Percentiles rank a stretch among this genome's conserved stretches.
Evolutionary conservation across 2,113 vertebrate genomes (phyloP).

Genomic region (Chaetodon auriga): DNA sequence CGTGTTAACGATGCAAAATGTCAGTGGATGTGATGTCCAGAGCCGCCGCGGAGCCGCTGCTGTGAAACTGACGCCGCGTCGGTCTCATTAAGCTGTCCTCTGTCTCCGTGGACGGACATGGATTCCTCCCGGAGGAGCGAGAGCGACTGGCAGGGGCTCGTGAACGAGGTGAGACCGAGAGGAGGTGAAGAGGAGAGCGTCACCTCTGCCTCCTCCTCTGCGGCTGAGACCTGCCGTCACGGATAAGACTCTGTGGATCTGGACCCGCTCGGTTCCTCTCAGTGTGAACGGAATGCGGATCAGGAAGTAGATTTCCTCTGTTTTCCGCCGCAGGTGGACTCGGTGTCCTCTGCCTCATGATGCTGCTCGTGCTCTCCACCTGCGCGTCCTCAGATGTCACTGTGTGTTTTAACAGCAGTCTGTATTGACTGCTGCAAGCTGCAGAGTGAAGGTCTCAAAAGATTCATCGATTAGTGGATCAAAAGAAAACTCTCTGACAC

Average conservation of each 20-base stretch:
- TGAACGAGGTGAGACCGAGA: constrained; percentile 91
- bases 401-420: no score
- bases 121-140: constrained; percentile 86
- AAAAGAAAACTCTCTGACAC: neutral
- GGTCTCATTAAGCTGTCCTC: neutral
- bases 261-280: neutral
- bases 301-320: constrained; percentile 43
- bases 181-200: neutral
- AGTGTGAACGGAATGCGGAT: neutral
- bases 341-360: neutral
- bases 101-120: constrained; percentile 73
- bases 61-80: neutral
- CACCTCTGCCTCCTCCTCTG: no score
- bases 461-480: no score
- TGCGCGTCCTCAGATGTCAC: neutral
- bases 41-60: neutral
- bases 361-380: neutral
- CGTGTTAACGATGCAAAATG: constrained; percentile 38
- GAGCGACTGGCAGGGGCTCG: constrained; percentile 93
- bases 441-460: neutral
- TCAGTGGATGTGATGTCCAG: neutral
- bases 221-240: no score
- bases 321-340: neutral
- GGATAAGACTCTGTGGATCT: neutral
- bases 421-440: no score